Percentiles rank a stretch among this genome's conserved stretches.
These are phyloP conservation scores for Polypterus senegalus DNA, from an alignment of 2,113 vertebrate genomes.

Conservation along the genomic window DNA sequence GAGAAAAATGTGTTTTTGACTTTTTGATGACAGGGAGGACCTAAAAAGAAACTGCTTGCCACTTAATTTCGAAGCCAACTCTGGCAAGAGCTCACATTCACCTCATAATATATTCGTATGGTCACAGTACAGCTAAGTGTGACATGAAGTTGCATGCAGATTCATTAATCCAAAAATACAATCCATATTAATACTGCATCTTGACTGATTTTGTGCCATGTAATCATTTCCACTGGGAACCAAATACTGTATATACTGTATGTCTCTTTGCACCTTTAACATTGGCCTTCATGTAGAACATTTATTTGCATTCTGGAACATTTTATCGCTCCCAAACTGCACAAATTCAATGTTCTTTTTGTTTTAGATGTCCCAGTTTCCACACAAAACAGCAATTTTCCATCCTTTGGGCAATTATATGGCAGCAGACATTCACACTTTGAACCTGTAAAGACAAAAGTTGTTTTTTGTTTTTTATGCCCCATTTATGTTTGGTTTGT, in stretches of 20 bases:
- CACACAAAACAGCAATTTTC: slow-evolving; percentile 33
- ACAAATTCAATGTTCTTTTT: slow-evolving; percentile 32
- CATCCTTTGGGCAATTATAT: slow-evolving; percentile 36
- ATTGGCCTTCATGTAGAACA: slow-evolving; percentile 32
- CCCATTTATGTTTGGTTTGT: not conserved
- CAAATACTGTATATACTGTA: not conserved
- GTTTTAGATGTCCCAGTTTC: slow-evolving; percentile 12
- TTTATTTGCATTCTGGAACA: slow-evolving; percentile 36
- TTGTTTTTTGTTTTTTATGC: no score
- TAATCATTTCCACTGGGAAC: not conserved
- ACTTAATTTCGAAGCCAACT: no score
- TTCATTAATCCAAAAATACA: not conserved
- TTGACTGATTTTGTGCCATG: not conserved
- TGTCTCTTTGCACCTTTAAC: slow-evolving; percentile 11
- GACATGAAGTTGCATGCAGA: not conserved
- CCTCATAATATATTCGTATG: not conserved
- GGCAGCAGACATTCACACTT: slow-evolving; percentile 50
- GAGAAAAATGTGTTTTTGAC: no score
- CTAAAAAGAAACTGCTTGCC: no score
- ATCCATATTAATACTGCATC: not conserved
- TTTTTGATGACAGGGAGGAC: no score
- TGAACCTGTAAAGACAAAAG: slow-evolving; percentile 9
- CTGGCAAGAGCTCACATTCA: no score
- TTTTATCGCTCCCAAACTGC: slow-evolving; percentile 43
- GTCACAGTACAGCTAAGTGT: not conserved